phyloP scores from a whole-genome alignment of 2,888 invertebrate species.

The Eristalis pertinax region DNA sequence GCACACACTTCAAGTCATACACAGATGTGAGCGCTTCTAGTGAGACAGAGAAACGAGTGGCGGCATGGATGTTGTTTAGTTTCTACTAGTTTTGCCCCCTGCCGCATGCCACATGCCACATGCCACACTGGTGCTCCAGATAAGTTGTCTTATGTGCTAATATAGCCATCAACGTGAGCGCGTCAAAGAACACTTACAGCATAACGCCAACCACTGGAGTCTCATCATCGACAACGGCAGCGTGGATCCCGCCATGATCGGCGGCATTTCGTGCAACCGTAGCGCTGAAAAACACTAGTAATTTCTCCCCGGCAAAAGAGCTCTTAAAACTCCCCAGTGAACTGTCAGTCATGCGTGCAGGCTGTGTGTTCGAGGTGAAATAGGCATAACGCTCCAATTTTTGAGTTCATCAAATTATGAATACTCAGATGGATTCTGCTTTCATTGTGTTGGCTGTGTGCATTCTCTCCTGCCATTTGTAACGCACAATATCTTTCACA shows the following conservation, averaged over 20 bases:
- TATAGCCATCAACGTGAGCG: conserved; percentile 53
- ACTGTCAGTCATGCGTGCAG: not conserved
- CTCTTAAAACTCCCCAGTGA: not conserved
- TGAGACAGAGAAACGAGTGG: not conserved
- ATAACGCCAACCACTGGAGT: conserved; percentile 9
- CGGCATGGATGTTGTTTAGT: not conserved
- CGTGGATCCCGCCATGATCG: not conserved
- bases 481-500: conserved; percentile 34
- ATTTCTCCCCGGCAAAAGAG: not conserved
- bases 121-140: conserved; percentile 58
- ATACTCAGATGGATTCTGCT: not conserved
- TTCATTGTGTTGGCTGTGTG: not conserved
- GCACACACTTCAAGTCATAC: conserved; percentile 4
- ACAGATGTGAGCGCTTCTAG: not conserved
- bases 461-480: not conserved
- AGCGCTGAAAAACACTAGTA: not conserved
- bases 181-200: conserved; percentile 53
- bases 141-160: conserved; percentile 59
- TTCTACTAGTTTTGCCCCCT: conserved; percentile 35
- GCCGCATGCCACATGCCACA: conserved; percentile 12
- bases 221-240: not conserved
- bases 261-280: not conserved
- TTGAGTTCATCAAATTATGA: conserved; percentile 49
- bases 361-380: conserved; percentile 25
- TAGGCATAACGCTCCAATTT: conserved; percentile 49